Base-by-base conservation (phyloP, 2,888 invertebrate species). In the Minunthozetes semirufus region DNA sequence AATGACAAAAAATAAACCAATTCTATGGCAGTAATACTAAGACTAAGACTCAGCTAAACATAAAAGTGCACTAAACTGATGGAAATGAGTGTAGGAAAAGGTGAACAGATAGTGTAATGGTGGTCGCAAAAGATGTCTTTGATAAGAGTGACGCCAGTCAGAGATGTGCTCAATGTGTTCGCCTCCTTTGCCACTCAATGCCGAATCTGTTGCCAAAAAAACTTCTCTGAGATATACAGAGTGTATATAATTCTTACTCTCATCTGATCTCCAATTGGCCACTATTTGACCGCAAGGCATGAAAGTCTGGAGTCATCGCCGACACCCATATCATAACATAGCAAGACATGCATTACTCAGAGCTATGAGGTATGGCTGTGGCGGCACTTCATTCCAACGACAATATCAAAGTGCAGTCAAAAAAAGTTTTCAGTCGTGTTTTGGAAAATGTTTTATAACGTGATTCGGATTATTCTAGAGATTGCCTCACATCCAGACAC, bases 251-350 rank as follows among this genome's bases (percentile, higher is more conserved):
- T 29, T 63, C 22, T 11, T 59, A 15, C 59, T 59, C 29, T 63
- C 61, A 33, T 63, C 61, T 63, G 29, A 33, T 63, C 42, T 22
- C 33, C 42, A 68, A 68, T 46, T 68, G 68, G 68, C 68, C 68
- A 68, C 68, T 68, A 68, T 68, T 22, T 68, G 22, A 68, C 68
- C 68, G 68, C 68, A 68, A 68, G 68, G 68, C 68, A 68, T 68
- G 33, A 63, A 63, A 22, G 68, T 68, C 68, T 68, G 68, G 68
- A 68, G 68, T 68, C 19, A 68, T 17, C 33, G 68, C 68, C 68
- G 68, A 68, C 68, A 68, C 68, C 68, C 68, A 61, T 68, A 68
- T 68, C 68, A 68, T 68, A 38, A 68, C 68, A 68, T 29, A 42
- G 19, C 25, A 68, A 42, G 68, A 68, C 68, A 68, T 42, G 42